Base-by-base conservation (phyloP, 2,888 invertebrate genomes). In the Acanthacorydalis orientalis region DNA sequence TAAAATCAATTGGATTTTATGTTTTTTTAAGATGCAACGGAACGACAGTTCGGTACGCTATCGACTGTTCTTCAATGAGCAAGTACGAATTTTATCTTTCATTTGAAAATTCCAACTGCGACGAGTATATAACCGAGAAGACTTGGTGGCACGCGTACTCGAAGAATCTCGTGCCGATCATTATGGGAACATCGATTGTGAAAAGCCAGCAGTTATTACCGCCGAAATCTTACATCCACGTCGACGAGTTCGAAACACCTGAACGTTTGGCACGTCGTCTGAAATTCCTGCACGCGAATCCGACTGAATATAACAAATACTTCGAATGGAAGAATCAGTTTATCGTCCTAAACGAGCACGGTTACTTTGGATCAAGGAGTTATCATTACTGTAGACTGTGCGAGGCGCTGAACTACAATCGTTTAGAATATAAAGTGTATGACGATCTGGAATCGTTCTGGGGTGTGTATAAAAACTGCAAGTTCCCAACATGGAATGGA, bases 101-200 rank as follows among this genome's bases (percentile, higher is more conserved):
- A 1, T 75, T 83, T 52, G 83, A 83, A 60, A 83, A 82, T 57
- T 73, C 78, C 0, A 72, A 75, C 53, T 83, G 83, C 56, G 66
- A 67, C 7, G 77, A 82, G 57, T 83, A 83, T 55, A 61, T 83
- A 42, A 82, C 81, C 0, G 83, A 83, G 57, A 83, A 83, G 59
- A 58, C 74, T 1, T 83, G 76, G 63, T 75, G 78, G 68, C 72
- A 81, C 53, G 78, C 75, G 0, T 80, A 73, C 54, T 56, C 63
- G 2, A 80, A 78, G 59, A 70, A 72, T 12, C 68, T 78, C 1
- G 72, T 81, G 32, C 82, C 82, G 0, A 62, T 82, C 3, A 74
- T 82, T 38, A 73, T 79, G 71, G 83, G 82, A 0, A 68, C 76
- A 2, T 58, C 68, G 1, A 59, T 53, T 37, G 49, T 47, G 43